Base-by-base conservation (phyloP, 2,797 vertebrate genomes). In the Catharus ustulatus region DNA sequence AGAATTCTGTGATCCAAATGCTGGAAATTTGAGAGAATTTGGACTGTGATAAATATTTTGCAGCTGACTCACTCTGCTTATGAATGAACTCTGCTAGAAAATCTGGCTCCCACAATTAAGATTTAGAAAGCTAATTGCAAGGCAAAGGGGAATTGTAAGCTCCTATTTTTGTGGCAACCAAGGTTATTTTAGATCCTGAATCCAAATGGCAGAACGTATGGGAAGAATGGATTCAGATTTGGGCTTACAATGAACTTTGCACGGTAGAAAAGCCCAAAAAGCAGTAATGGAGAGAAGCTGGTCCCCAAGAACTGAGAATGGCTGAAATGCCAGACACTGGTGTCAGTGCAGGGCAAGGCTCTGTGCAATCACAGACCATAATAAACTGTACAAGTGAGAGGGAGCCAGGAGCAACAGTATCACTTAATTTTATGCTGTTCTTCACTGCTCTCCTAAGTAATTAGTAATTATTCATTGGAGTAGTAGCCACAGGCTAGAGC, bases 121-220 rank as follows among this genome's bases (percentile, higher is more conserved):
- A 93, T 95, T 93, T 93, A 58, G 66, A 94, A 71, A 91, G 73
- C 80, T 95, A 95, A 95, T 95, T 96, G 91, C 90, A 90, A 94
- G 63, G 94, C 86, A 93, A 94, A 93, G 75, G 86, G 90, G 93
- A 94, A 88, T 92, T 93, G 55, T 84, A 83, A 93, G 81, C 84
- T 89, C 83, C 91, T 94, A 59, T 93, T 95, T 95, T 95, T 93
- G 63, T 90, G 93, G 32, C 80, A 82, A n/a, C 74, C 43, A 82
- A 86, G 43, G 90, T 91, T 90, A 84, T 95, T 95, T 95, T 93
- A 94, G 84, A 82, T 89, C 57, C 48, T 87, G 72, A 42, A 74
- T 95, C 42, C 72, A 83, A 89, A 67, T 71, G 71, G 52, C 57
- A 19, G 71, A 94, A 81, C 74, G 57, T 82, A 87, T 14, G 64